phyloP scores from a whole-genome alignment of 53 echinoderm and acorn worm genomes.

The Pentamera pediparva region DNA sequence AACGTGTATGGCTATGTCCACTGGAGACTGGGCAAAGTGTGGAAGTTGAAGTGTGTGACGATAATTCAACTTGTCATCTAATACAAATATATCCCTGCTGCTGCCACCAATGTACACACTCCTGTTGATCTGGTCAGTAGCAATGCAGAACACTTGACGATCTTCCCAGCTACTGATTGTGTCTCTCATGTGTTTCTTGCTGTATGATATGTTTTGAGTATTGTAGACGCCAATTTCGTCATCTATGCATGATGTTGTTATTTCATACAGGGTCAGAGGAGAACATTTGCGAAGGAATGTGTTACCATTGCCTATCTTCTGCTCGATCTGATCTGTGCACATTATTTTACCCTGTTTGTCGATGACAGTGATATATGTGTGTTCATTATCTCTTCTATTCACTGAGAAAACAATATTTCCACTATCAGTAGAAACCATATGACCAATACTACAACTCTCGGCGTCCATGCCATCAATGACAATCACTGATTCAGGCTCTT shows the following conservation, averaged over 20 bases:
- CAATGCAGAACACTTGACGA: background rate
- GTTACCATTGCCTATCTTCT: background rate
- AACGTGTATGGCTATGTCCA: background rate
- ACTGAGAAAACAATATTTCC: background rate
- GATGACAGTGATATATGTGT: conserved; percentile 16
- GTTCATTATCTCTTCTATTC: too few species aligned
- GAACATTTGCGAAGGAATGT: background rate
- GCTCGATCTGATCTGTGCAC: background rate
- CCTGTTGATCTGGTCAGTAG: background rate
- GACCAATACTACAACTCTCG: background rate
- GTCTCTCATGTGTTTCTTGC: background rate
- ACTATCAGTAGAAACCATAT: background rate
- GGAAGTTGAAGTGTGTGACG: background rate
- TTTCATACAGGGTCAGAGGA: background rate
- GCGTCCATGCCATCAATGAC: background rate
- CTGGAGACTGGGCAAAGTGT: background rate
- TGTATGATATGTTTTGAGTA: background rate
- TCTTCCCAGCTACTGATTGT: background rate
- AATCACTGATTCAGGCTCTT: too few species aligned
- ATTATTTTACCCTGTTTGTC: background rate
- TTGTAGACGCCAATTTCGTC: conserved; percentile 11
- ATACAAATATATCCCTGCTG: background rate
- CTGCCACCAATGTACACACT: background rate
- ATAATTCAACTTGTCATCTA: conserved; percentile 10
- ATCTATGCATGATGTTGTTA: background rate